A percentile compares a stretch with the other conserved stretches of the same genome.
These are phyloP conservation scores for Bos indicus DNA, from an alignment of 2,113 vertebrate species.

Conservation along the genomic window DNA sequence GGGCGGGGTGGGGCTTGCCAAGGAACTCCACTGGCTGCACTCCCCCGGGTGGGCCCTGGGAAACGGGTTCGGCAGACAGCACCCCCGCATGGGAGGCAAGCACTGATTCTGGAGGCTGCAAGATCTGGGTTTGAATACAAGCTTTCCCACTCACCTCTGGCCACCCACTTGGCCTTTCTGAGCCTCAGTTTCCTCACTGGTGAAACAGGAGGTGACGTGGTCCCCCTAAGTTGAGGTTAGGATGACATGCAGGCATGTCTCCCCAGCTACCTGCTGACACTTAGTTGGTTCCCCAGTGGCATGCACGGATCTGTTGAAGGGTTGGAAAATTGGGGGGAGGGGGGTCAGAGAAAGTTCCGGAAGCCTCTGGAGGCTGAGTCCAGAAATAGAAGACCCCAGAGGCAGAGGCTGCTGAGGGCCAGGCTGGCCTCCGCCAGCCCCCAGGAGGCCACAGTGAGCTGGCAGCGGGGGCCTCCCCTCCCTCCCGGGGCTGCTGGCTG, in stretches of 20 bases:
- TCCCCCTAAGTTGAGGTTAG: neutral
- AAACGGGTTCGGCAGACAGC: neutral
- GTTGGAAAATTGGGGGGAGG: neutral
- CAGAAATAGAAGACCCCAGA: constrained; percentile 53
- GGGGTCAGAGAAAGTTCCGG: neutral
- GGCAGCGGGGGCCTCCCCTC: neutral
- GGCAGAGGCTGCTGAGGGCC: constrained; percentile 45
- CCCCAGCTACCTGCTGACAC: neutral
- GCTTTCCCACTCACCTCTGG: neutral
- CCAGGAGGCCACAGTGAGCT: constrained; percentile 12
- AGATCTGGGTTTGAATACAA: neutral
- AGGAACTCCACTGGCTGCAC: neutral
- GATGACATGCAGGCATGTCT: neutral
- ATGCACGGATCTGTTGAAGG: neutral
- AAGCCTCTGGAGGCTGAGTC: constrained; percentile 29
- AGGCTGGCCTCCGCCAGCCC: constrained; percentile 2
- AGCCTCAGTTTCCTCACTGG: neutral
- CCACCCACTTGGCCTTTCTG: neutral
- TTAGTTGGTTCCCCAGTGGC: neutral
- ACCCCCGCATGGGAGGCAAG: fast-evolving
- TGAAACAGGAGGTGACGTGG: too few species aligned
- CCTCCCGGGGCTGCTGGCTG: constrained; percentile 1
- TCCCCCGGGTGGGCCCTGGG: neutral
- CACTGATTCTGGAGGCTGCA: fast-evolving
- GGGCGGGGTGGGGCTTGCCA: too few species aligned